Evolutionary conservation across 2,797 vertebrate species (phyloP), one percentile per base, ranked within the genome.

Genomic region (Tenualosa thibaudeaui): DNA sequence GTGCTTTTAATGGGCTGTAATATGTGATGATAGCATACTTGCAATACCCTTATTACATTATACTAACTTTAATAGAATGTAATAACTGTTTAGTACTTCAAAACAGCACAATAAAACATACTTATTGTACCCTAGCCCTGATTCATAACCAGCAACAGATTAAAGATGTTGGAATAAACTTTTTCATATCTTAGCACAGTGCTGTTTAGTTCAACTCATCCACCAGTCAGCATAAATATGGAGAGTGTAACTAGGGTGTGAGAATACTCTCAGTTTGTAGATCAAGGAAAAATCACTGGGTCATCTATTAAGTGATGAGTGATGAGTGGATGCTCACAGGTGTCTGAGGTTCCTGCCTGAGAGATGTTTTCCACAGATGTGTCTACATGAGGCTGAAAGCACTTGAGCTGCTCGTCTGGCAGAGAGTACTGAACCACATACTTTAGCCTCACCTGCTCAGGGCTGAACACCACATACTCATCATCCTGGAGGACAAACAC

Each of bases 391-490:
- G 94, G 93, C n/a, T 91, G 89, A 92, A 97, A 96, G 10, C 88
- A 85, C 87, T 94, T 95, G 87, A 94, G 84, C 46, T 88, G n/a
- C 71, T 98, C 96, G 54, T 92, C 94, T 84, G 90, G 65, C 7
- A 94, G 0, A 54, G 84, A 93, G 92, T 96, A 97, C 87, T 94
- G 95, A 85, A 97, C 91, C 87, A 97, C 90, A 3, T 97, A 97
- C 86, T 93, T 97, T 65, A 98, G 94, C 91, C 94, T 96, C 89
- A 97, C 92, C 91, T 97, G 96, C 84, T 93, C 94, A 0, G 94
- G 93, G 87, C 94, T 95, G 92, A 97, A 98, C 12, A 98, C 96
- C 85, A 97, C 96, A 86, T 94, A 98, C 92, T 97, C 96, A 81
- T 98, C 96, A 88, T 96, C 96, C 96, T 98, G 91, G 15, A 78